Conservation (phyloP, 2,888 invertebrate genomes). For the Leptinotarsa haldemani region DNA sequence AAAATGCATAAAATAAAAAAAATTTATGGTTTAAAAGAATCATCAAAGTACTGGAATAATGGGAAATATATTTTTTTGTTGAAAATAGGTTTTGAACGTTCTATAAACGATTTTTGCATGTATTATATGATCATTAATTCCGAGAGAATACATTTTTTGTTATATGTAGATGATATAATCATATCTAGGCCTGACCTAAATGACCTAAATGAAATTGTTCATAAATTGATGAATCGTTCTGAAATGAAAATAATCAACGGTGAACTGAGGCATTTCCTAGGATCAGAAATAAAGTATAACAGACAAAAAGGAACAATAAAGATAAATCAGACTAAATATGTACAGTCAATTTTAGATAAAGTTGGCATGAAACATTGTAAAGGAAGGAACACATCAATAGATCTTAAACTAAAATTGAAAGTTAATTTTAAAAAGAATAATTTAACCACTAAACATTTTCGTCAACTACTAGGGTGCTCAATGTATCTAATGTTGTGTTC, state of each 20-base stretch:
- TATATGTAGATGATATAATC: too few relatives aligned
- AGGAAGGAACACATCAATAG: neutral
- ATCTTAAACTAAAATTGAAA: constrained; percentile 12
- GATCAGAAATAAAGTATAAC: too few relatives aligned
- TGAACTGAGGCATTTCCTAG: too few relatives aligned
- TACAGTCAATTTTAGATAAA: constrained; percentile 29
- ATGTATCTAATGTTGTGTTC: constrained; percentile 38
- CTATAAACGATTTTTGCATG: neutral
- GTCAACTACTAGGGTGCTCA: constrained; percentile 29
- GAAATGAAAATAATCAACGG: too few relatives aligned
- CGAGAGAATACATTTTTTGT: neutral
- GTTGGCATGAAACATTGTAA: constrained; percentile 16
- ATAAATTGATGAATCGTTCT: too few relatives aligned
- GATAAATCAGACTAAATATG: neutral
- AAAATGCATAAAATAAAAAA: constrained; percentile 12
- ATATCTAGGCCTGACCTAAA: too few relatives aligned
- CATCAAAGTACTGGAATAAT: constrained; percentile 25
- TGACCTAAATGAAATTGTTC: too few relatives aligned
- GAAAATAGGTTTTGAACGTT: constrained; percentile 2
- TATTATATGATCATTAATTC: constrained; percentile 4
- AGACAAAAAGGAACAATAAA: too few relatives aligned
- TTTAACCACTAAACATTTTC: constrained; percentile 19
- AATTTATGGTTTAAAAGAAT: neutral
- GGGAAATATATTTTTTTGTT: constrained; percentile 15
- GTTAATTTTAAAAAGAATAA: constrained; percentile 3